These are phyloP conservation scores for Xenopus petersii DNA, from an alignment of 2,797 vertebrate genomes.

Conservation along the genomic window DNA sequence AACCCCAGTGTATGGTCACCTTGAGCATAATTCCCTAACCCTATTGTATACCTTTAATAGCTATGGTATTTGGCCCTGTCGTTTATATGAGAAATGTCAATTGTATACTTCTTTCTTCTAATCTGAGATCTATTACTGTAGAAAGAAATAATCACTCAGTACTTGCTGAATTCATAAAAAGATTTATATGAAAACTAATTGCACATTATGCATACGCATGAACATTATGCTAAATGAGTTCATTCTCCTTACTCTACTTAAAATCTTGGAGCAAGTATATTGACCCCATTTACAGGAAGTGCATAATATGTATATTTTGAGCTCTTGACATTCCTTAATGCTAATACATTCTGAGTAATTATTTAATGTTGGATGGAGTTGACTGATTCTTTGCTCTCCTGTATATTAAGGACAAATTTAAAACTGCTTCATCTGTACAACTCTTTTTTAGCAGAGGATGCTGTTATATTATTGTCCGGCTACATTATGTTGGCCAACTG, in stretches of 20 bases:
- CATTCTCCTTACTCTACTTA: not conserved
- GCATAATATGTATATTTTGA: not conserved
- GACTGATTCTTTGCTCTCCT: conserved; percentile 11
- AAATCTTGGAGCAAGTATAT: conserved; percentile 14
- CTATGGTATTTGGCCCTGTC: not conserved
- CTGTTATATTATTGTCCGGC: too few species aligned
- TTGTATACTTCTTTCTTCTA: not conserved
- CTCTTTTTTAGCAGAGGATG: too few species aligned
- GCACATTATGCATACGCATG: conserved; percentile 4
- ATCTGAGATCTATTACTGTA: conserved; percentile 2
- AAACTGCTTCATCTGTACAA: too few species aligned
- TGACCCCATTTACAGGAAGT: not conserved
- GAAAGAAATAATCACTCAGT: conserved; percentile 24
- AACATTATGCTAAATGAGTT: conserved; percentile 1
- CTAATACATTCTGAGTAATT: conserved; percentile 8
- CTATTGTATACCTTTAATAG: too few species aligned
- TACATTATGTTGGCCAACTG: too few species aligned
- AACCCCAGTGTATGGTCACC: too few species aligned
- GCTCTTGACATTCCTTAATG: conserved; percentile 7
- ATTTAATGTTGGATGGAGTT: conserved; percentile 1
- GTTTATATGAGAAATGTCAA: not conserved
- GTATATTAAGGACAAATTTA: too few species aligned
- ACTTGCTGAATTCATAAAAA: not conserved
- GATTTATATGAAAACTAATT: conserved; percentile 2
- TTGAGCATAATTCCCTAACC: too few species aligned